Percentiles rank a stretch among this genome's conserved stretches.
These are phyloP conservation scores for Amniataba percoides DNA, from an alignment of 2,797 vertebrate species.

Conservation along the genomic window DNA sequence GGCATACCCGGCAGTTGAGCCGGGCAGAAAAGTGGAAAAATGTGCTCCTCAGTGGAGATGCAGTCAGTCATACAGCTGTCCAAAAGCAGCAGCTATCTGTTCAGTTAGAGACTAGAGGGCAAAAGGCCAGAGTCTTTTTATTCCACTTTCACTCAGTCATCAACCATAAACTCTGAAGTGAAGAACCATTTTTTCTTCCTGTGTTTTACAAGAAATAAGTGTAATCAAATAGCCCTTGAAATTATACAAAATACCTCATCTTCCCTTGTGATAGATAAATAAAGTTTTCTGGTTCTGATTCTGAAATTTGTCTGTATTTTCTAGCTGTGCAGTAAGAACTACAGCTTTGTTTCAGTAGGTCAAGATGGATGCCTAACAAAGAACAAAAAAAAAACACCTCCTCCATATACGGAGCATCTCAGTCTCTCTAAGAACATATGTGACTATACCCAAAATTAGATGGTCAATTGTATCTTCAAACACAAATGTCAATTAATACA, in stretches of 20 bases:
- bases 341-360: background rate
- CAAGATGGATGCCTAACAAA: constrained; percentile 1
- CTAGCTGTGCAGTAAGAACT: too few species aligned
- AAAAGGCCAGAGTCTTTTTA: constrained; percentile 79
- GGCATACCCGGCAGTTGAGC: constrained; percentile 74
- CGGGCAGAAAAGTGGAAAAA: constrained; percentile 81
- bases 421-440: constrained; percentile 44
- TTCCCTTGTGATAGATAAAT: too few species aligned
- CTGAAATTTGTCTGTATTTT: background rate
- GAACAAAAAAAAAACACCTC: constrained; percentile 7
- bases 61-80: constrained; percentile 85
- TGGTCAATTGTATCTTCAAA: constrained; percentile 64
- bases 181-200: constrained; percentile 53
- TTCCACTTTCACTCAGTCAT: constrained; percentile 76
- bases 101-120: constrained; percentile 76
- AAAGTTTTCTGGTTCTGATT: too few species aligned
- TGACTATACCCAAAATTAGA: constrained; percentile 43
- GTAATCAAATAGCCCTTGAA: constrained; percentile 10
- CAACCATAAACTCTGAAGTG: constrained; percentile 62
- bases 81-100: constrained; percentile 80
- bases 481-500: constrained; percentile 61
- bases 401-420: background rate
- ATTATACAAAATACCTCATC: too few species aligned
- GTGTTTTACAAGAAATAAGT: constrained; percentile 40
- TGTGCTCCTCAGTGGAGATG: constrained; percentile 82